Conservation (phyloP, 2,797 vertebrate species). For the Semaprochilodus insignis region DNA sequence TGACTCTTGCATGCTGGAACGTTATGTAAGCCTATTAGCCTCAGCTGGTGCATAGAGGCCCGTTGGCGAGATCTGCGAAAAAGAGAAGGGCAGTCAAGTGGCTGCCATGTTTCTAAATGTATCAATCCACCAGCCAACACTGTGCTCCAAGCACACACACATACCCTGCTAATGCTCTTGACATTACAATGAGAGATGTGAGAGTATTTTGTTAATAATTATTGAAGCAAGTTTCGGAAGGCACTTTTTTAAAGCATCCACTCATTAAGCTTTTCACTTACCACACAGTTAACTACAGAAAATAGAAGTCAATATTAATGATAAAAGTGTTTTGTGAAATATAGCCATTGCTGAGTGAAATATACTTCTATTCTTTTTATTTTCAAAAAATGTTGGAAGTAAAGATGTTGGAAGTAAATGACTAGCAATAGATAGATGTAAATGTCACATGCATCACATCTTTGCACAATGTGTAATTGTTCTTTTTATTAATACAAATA, state of each 20-base stretch:
- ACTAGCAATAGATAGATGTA: background rate
- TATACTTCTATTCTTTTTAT: background rate
- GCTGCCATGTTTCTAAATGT: constrained; percentile 55
- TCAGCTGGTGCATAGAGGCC: constrained; percentile 37
- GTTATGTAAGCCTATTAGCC: constrained; percentile 54
- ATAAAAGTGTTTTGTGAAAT: background rate
- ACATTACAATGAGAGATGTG: constrained; percentile 22
- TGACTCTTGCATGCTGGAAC: constrained; percentile 18
- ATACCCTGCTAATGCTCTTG: constrained; percentile 33
- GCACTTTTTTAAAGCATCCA: background rate
- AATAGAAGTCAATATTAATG: background rate
- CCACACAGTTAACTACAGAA: constrained; percentile 1
- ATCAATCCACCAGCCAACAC: constrained; percentile 46
- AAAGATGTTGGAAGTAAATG: background rate
- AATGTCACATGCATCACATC: background rate
- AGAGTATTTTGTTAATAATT: constrained; percentile 1
- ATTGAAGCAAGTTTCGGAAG: constrained; percentile 26
- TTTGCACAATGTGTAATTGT: background rate
- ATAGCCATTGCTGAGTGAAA: background rate
- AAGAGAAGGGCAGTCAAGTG: constrained; percentile 50
- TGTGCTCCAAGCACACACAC: constrained; percentile 18
- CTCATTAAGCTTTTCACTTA: background rate
- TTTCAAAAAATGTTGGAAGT: background rate
- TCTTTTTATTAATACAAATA: background rate
- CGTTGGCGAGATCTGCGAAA: constrained; percentile 15